Percentiles rank a stretch among this genome's conserved stretches.
Conservation (phyloP, 2,888 invertebrate genomes). For the Hirtodrosophila histrioides region DNA sequence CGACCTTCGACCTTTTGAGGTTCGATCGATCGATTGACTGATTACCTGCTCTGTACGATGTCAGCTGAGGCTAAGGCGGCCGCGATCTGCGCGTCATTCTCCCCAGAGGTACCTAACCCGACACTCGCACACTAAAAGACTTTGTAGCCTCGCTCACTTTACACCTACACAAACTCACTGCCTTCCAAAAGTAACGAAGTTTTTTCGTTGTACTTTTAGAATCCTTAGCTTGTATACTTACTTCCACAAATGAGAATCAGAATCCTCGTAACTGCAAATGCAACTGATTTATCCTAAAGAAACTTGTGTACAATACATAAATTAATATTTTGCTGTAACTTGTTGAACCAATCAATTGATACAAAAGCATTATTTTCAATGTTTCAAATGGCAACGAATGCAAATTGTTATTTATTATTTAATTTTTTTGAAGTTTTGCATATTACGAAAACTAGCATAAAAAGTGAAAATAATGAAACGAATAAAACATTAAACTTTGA, state of each 20-base stretch:
- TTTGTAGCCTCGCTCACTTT: conserved; percentile 74
- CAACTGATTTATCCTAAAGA: conserved; percentile 69
- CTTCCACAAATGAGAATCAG: conserved; percentile 31
- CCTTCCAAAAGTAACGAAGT: conserved; percentile 64
- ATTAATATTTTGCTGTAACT: conserved; percentile 67
- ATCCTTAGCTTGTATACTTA: conserved; percentile 45
- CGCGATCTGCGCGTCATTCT: conserved; percentile 32
- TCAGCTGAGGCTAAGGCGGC: conserved; percentile 45
- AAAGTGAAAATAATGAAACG: conserved; percentile 65
- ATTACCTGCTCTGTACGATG: conserved; percentile 31
- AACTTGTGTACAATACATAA: conserved; percentile 74
- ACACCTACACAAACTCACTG: conserved; percentile 62
- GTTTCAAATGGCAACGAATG: conserved; percentile 71
- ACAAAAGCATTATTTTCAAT: conserved; percentile 64
- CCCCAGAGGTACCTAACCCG: conserved; percentile 30
- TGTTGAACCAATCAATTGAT: conserved; percentile 62
- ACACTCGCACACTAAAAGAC: conserved; percentile 60
- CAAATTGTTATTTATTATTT: conserved; percentile 76
- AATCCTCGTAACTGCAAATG: conserved; percentile 50
- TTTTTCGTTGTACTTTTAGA: conserved; percentile 44
- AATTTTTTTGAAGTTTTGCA: conserved; percentile 64
- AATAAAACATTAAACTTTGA: conserved; percentile 68
- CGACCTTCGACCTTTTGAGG: conserved; percentile 7
- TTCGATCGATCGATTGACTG: background rate
- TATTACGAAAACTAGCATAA: conserved; percentile 53